phyloP scores from a whole-genome alignment of 2,888 invertebrate species.

The Lasioglossum marginatum region DNA sequence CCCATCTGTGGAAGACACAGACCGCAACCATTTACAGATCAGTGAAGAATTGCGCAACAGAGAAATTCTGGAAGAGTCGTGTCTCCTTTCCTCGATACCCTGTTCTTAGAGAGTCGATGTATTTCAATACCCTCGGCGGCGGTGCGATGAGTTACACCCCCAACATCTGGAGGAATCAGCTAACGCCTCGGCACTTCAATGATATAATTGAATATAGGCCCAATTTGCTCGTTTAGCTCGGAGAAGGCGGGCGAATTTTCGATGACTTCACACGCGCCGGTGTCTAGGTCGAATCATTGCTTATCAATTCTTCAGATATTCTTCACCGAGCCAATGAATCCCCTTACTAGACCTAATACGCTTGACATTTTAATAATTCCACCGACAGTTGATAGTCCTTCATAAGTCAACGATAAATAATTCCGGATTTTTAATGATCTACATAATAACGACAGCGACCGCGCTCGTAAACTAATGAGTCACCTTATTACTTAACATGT shows the following conservation, averaged over 20 bases:
- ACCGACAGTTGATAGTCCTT: too few relatives aligned
- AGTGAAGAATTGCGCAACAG: neutral
- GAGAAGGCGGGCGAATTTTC: neutral
- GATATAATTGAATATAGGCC: neutral
- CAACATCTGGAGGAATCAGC: slow-evolving; percentile 1
- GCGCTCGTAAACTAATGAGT: neutral
- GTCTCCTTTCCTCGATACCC: neutral
- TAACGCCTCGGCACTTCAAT: neutral
- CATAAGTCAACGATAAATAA: too few relatives aligned
- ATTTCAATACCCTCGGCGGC: neutral
- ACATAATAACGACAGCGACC: too few relatives aligned
- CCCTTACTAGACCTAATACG: too few relatives aligned
- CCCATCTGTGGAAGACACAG: neutral
- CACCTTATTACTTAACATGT: neutral
- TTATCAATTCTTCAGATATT: neutral
- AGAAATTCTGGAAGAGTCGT: neutral
- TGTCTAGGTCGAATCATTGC: neutral
- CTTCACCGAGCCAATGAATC: too few relatives aligned
- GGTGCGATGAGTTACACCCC: neutral
- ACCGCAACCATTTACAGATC: neutral
- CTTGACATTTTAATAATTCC: too few relatives aligned
- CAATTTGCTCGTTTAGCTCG: slow-evolving; percentile 6
- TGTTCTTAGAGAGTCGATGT: neutral
- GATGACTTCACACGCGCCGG: neutral
- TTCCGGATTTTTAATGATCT: too few relatives aligned